Evolutionary conservation across 2,113 vertebrate genomes (phyloP), one percentile per base, ranked within the genome.

Genomic region (Indicator maculatus): DNA sequence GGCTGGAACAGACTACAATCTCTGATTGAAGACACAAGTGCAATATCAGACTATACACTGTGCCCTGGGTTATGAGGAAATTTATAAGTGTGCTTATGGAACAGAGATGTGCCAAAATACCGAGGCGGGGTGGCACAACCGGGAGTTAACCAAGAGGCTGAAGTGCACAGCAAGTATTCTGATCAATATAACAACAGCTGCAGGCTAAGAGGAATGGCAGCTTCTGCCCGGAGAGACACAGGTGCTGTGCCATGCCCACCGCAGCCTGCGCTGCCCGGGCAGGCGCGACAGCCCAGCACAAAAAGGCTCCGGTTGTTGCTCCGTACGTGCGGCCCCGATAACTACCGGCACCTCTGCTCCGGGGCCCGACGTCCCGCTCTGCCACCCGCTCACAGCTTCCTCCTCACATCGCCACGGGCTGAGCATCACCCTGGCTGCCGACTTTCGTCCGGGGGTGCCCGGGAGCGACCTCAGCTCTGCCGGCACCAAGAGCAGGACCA

Each of bases 1-100:
- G 75, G 93, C 86, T 95, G 84, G 50, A 96, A 91, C 92, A 86
- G 95, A 94, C 89, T n/a, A 72, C 86, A 88, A 8, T 75, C 59
- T 69, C 79, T 83, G 72, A 74, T 12, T 79, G 80, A 93, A 95
- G 81, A 87, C 60, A 16, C 61, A 63, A 80, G 59, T 17, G 56
- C 31, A 84, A 70, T 55, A 69, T 17, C 24, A 20, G 80, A 36
- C 63, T 28, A 16, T 55, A 47, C 2, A 1, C 21, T 18, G 36
- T 10, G 80, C 47, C 69, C 33, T 12, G 53, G 95, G 70, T 66
- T 89, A 65, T 4, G 52, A 89, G 67, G 55, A 69, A 79, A 87
- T 72, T 33, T 24, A 27, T 16, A 91, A 89, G 41, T 44, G 11
- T 38, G 71, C 64, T 65, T 16, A 88, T 23, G 55, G 77, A 64